Evolutionary conservation across 2,113 vertebrate genomes (phyloP).

Genomic region (Otolemur garnettii): DNA sequence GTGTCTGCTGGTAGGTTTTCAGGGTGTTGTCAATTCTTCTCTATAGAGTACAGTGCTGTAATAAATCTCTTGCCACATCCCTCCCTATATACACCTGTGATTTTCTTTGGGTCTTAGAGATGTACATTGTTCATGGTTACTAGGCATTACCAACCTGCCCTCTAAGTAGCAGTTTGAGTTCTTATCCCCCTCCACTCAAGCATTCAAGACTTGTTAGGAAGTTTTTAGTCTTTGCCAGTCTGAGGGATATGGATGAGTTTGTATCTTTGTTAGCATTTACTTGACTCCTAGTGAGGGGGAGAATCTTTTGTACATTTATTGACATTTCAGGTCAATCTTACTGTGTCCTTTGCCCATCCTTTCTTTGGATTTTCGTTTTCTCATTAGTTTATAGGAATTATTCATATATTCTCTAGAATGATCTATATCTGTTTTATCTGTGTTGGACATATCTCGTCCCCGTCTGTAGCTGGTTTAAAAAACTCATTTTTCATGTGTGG

Average conservation of each 20-base stretch:
- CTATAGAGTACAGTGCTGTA: background rate
- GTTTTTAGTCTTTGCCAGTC: background rate
- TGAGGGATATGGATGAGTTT: background rate
- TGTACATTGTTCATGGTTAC: background rate
- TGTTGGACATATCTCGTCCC: background rate
- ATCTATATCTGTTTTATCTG: background rate
- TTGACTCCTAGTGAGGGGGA: background rate
- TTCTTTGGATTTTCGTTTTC: slow-evolving; percentile 47
- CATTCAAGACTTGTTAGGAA: background rate
- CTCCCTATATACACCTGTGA: background rate
- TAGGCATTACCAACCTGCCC: background rate
- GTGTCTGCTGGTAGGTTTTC: background rate
- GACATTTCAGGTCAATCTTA: slow-evolving; percentile 9
- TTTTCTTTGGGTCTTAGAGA: background rate
- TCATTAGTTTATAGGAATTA: slow-evolving; percentile 14
- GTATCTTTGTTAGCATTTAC: slow-evolving; percentile 8
- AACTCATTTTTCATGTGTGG: slow-evolving; percentile 30
- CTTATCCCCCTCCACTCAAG: background rate
- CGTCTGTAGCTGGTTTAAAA: background rate
- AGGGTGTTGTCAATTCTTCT: background rate
- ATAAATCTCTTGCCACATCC: background rate
- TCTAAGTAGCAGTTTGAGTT: background rate
- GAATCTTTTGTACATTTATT: background rate
- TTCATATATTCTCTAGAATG: background rate
- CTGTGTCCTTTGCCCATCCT: background rate